Conservation (phyloP, 2,113 vertebrate genomes). For the Tetrax tetrax region DNA sequence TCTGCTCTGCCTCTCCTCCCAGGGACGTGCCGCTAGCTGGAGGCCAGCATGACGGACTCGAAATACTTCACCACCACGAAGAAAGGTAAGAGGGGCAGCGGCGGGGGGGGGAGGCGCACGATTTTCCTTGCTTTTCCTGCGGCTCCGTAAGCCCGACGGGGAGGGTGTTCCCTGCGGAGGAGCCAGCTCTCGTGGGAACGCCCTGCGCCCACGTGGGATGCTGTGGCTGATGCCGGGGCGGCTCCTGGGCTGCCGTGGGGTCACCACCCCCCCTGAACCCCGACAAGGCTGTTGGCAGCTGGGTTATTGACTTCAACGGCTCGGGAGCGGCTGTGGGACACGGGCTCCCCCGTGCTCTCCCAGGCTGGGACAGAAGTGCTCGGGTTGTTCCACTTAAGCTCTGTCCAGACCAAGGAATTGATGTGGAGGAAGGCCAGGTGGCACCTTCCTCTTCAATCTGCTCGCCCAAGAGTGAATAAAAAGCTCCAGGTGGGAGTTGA, state of each 20-base stretch:
- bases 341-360: fast-evolving
- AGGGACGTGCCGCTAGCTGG: slow-evolving; percentile 54
- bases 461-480: neutral
- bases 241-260: neutral
- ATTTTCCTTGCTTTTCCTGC: neutral
- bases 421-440: neutral
- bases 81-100: slow-evolving; percentile 83
- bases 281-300: neutral
- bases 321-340: neutral
- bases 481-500: neutral
- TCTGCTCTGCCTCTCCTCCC: slow-evolving; percentile 30
- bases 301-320: neutral
- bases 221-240: neutral
- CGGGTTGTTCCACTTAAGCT: neutral
- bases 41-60: slow-evolving; percentile 94
- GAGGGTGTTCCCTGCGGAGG: neutral
- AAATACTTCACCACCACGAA: slow-evolving; percentile 99
- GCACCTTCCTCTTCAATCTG: neutral
- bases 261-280: neutral
- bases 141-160: fast-evolving
- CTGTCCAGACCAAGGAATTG: neutral
- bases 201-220: fast-evolving
- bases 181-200: fast-evolving
- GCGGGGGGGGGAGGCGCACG: neutral
- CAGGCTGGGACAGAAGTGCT: neutral